A percentile compares a stretch with the other conserved stretches of the same genome.
Evolutionary conservation across 92 coral and sea anemone species (phyloP).

Genomic region (Zoanthus solanderi): DNA sequence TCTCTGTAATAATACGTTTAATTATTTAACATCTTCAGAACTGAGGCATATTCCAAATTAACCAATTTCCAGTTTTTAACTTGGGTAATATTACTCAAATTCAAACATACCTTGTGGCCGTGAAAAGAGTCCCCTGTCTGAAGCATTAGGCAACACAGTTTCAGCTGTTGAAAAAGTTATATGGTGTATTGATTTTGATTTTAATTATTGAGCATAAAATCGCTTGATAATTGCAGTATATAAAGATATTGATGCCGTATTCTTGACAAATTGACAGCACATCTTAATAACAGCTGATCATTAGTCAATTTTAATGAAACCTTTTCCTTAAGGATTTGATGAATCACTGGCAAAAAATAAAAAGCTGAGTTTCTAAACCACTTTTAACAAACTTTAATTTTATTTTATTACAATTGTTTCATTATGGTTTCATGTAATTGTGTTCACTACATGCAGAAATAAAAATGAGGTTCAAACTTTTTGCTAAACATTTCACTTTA

Average conservation of each 20-base stretch:
- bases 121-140: not conserved
- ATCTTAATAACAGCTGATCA: not conserved
- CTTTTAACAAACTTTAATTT: not conserved
- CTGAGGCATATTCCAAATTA: no score
- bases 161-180: constrained; percentile 4
- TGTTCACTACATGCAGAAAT: constrained; percentile 1
- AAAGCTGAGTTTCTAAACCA: not conserved
- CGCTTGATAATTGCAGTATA: not conserved
- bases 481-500: not conserved
- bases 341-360: not conserved
- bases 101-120: constrained; percentile 11
- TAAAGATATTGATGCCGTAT: not conserved
- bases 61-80: not conserved
- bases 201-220: not conserved
- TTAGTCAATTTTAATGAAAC: not conserved
- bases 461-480: not conserved
- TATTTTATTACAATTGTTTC: not conserved
- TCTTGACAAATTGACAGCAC: not conserved
- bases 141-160: not conserved
- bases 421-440: not conserved
- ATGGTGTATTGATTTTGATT: not conserved
- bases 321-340: not conserved
- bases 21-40: no score
- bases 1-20: not conserved
- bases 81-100: not conserved